These are phyloP conservation scores for Ptychoptera contaminata DNA, from an alignment of 2,888 invertebrate genomes.

Conservation along the genomic window DNA sequence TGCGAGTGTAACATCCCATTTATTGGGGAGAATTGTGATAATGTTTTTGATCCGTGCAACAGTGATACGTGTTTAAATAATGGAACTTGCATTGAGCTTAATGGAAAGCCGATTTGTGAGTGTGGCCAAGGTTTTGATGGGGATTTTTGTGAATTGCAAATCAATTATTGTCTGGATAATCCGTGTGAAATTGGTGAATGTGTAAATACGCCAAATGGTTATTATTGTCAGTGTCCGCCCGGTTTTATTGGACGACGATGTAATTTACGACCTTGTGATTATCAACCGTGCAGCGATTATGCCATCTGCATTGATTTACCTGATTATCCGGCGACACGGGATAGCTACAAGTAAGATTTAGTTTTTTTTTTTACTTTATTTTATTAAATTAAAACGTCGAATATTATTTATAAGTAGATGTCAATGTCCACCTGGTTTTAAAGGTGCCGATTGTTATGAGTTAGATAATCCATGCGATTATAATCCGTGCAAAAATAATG, in stretches of 20 bases:
- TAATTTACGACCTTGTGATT: constrained; percentile 39
- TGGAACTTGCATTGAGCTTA: constrained; percentile 26
- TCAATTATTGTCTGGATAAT: constrained; percentile 33
- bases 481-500: constrained; percentile 28
- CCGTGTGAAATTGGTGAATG: constrained; percentile 33
- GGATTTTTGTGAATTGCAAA: constrained; percentile 31
- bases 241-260: constrained; percentile 39
- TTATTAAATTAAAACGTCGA: background rate
- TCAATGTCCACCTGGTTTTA: constrained; percentile 36
- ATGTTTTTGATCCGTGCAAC: constrained; percentile 16
- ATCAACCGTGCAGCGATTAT: constrained; percentile 34
- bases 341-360: constrained; percentile 27
- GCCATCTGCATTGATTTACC: constrained; percentile 31
- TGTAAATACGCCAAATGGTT: constrained; percentile 24
- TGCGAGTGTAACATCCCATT: constrained; percentile 35
- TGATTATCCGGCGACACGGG: constrained; percentile 25
- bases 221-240: constrained; percentile 33
- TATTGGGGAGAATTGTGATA: constrained; percentile 35
- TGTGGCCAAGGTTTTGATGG: constrained; percentile 24
- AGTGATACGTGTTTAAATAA: constrained; percentile 27
- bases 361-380: constrained; percentile 1
- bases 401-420: constrained; percentile 27
- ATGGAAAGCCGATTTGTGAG: constrained; percentile 16
- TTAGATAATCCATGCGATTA: constrained; percentile 28
- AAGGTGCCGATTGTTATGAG: constrained; percentile 34